These are phyloP conservation scores for Trematocara nigrifrons DNA, from an alignment of 2,113 vertebrate species.

Conservation along the genomic window DNA sequence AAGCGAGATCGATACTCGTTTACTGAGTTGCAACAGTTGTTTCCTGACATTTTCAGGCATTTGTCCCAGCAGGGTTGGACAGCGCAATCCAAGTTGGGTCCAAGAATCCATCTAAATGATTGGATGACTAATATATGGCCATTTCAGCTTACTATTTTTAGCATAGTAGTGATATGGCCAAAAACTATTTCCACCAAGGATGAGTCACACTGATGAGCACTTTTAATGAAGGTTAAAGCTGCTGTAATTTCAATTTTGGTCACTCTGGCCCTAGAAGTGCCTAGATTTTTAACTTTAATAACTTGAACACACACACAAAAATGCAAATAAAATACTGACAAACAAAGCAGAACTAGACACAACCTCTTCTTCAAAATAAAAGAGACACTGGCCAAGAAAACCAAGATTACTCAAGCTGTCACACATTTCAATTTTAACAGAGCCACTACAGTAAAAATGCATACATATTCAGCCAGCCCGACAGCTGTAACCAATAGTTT, in stretches of 20 bases:
- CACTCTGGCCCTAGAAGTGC: neutral
- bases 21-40: conserved; percentile 11
- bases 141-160: conserved; percentile 37
- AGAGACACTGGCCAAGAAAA: neutral
- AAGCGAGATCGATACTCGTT: conserved; percentile 47
- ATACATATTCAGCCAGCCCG: neutral
- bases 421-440: neutral
- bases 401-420: neutral
- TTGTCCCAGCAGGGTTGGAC: conserved; percentile 21
- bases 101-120: conserved; percentile 28
- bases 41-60: conserved; percentile 46
- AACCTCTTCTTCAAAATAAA: neutral
- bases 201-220: neutral
- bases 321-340: neutral
- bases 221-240: conserved; percentile 7
- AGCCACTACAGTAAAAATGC: neutral
- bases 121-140: conserved; percentile 1
- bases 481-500: neutral
- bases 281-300: neutral
- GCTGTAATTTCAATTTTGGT: neutral
- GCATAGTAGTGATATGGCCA: neutral
- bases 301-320: neutral
- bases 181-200: neutral
- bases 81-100: conserved; percentile 9
- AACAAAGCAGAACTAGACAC: neutral